Percentiles rank a stretch among this genome's conserved stretches.
phyloP scores from a whole-genome alignment of 1,140 invertebrate genomes.

The Anastrepha ludens region DNA sequence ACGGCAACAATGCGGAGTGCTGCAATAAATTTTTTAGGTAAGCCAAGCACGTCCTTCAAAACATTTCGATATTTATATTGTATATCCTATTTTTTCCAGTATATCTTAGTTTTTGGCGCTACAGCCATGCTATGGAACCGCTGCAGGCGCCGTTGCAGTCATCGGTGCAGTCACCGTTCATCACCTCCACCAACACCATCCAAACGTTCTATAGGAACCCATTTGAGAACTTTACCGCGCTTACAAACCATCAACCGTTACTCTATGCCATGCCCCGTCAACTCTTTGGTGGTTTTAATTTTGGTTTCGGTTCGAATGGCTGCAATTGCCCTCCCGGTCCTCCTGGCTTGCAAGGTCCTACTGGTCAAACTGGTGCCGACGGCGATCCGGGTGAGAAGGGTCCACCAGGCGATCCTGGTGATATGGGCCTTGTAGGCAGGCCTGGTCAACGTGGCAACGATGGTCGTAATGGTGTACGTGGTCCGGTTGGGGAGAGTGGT shows the following conservation, averaged over 20 bases:
- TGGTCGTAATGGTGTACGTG: constrained; percentile 45
- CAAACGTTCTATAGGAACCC: neutral
- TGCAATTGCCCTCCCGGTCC: constrained; percentile 54
- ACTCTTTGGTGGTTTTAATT: constrained; percentile 13
- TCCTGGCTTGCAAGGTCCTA: constrained; percentile 33
- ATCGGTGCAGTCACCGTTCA: neutral
- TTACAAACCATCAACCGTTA: neutral
- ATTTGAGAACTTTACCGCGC: neutral
- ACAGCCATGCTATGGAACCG: neutral
- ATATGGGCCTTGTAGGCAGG: constrained; percentile 45
- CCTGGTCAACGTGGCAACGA: constrained; percentile 30
- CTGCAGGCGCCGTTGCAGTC: neutral
- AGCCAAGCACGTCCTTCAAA: neutral
- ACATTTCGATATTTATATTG: neutral
- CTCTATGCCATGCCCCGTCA: neutral
- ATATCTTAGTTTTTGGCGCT: neutral
- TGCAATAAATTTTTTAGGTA: neutral
- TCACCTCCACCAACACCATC: neutral
- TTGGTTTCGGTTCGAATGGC: constrained; percentile 1
- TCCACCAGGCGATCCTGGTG: constrained; percentile 54
- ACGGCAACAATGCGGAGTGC: neutral
- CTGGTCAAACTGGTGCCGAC: neutral
- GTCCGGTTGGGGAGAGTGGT: constrained; percentile 31
- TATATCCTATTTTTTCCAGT: neutral
- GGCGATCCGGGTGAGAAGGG: constrained; percentile 53